Evolutionary conservation across 2,113 vertebrate species (phyloP), one percentile per base, ranked within the genome.

Genomic region (Burhinus bistriatus): DNA sequence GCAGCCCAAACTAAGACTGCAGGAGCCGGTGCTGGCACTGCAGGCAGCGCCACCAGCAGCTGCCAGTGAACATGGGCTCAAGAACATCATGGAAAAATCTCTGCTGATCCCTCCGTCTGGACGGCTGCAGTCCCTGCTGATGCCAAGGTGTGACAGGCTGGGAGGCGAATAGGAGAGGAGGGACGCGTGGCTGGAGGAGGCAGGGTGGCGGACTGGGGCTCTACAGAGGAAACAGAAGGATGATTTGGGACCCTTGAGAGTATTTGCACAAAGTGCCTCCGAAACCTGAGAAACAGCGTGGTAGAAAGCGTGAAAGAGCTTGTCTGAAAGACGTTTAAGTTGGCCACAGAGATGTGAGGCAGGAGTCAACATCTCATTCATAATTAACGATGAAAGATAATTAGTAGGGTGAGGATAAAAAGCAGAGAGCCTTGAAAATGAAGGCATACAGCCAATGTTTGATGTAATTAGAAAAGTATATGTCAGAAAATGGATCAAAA

Each of bases 211-310:
- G 51, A 36, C n/a, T 40, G 45, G 15, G 27, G 20, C 44, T 66
- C 45, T 54, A 16, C 26, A 47, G 19, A 78, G 18, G 23, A 61
- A 96, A 64, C 44, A 75, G 42, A 79, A 81, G 49, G 72, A 61
- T 34, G 15, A 81, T n/a, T 30, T 0, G 0, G 27, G 54, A 70
- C 6, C 34, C 27, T 70, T 66, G 34, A 54, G 23, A 73, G 45
- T 6, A 25, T 69, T 92, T 36, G 40, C 40, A 65, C 38, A 34
- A 95, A 76, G 12, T 2, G 0, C 8, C 51, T 66, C 13, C 3
- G 0, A 91, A 71, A 79, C 29, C 32, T 30, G 26, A 92, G 52
- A 59, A 64, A 45, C 42, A 64, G 52, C 20, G 27, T 7, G 5
- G 70, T 36, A 55, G n/a, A 83, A 85, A 87, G 20, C 52, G 3